These are phyloP conservation scores for Neogale vison DNA, from an alignment of 2,113 vertebrate species.

Conservation along the genomic window DNA sequence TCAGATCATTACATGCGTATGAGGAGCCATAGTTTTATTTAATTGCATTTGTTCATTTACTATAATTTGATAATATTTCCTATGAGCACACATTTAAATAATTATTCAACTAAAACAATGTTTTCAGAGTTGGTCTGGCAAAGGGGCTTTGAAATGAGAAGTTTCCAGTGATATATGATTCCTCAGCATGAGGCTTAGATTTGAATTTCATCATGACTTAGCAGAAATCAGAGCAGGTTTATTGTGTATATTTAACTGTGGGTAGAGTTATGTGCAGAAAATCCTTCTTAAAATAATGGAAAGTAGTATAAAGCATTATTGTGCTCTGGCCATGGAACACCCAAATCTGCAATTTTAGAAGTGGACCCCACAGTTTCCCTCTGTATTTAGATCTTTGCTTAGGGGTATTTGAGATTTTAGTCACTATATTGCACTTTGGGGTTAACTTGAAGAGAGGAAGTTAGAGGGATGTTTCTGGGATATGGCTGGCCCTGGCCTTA, in stretches of 20 bases:
- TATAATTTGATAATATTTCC: conserved; percentile 79
- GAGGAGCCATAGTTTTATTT: conserved; percentile 75
- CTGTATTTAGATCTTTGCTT: conserved; percentile 9
- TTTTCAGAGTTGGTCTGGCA: conserved; percentile 68
- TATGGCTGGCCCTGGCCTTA: neutral
- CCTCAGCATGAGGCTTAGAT: conserved; percentile 24
- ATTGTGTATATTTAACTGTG: neutral
- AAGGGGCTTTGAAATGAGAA: conserved; percentile 68
- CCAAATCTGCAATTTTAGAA: conserved; percentile 22
- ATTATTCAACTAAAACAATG: conserved; percentile 74
- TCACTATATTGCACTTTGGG: neutral
- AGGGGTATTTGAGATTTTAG: conserved; percentile 8
- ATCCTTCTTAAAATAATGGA: conserved; percentile 29
- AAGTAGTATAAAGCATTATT: neutral
- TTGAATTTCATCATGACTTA: conserved; percentile 71
- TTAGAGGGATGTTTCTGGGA: neutral
- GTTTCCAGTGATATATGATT: conserved; percentile 28
- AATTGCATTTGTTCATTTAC: conserved; percentile 78
- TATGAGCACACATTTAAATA: conserved; percentile 79
- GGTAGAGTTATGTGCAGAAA: conserved; percentile 6
- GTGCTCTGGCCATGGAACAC: neutral
- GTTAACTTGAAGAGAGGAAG: neutral
- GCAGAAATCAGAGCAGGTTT: conserved; percentile 42
- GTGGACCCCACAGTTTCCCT: neutral
- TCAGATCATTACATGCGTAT: conserved; percentile 70